Evolutionary conservation across 1,140 invertebrate genomes (phyloP).

Genomic region (Drosophila neocordata): DNA sequence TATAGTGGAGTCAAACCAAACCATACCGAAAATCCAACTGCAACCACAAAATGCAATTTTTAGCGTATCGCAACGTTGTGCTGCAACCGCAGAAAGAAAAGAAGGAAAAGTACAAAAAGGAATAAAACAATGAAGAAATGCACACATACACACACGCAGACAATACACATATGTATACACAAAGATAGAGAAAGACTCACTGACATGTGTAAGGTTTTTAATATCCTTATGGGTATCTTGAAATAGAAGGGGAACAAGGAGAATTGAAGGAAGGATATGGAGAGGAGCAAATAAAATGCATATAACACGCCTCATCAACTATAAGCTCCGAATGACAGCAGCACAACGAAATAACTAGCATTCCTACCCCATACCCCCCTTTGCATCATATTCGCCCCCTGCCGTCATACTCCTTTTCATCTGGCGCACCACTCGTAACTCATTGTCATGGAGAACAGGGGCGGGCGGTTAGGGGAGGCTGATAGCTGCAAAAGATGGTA

Average conservation of each 20-base stretch:
- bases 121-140: conserved; percentile 23
- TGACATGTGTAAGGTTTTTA: conserved; percentile 34
- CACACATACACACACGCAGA: conserved; percentile 14
- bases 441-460: conserved; percentile 34
- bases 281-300: conserved; percentile 68
- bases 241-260: conserved; percentile 29
- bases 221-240: conserved; percentile 33
- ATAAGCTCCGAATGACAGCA: conserved; percentile 72
- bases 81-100: conserved; percentile 43
- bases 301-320: conserved; percentile 77
- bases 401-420: background rate
- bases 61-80: conserved; percentile 63
- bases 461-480: background rate
- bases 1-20: conserved; percentile 20
- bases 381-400: background rate
- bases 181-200: conserved; percentile 12
- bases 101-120: background rate
- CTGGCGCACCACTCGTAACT: conserved; percentile 32
- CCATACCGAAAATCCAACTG: conserved; percentile 45
- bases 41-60: conserved; percentile 76
- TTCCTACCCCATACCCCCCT: conserved; percentile 17
- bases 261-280: background rate
- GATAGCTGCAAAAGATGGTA: too few species aligned
- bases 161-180: conserved; percentile 10
- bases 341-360: conserved; percentile 63